Evolutionary conservation across 2,797 vertebrate species (phyloP), one percentile per base, ranked within the genome.

Genomic region (Xenopus petersii): DNA sequence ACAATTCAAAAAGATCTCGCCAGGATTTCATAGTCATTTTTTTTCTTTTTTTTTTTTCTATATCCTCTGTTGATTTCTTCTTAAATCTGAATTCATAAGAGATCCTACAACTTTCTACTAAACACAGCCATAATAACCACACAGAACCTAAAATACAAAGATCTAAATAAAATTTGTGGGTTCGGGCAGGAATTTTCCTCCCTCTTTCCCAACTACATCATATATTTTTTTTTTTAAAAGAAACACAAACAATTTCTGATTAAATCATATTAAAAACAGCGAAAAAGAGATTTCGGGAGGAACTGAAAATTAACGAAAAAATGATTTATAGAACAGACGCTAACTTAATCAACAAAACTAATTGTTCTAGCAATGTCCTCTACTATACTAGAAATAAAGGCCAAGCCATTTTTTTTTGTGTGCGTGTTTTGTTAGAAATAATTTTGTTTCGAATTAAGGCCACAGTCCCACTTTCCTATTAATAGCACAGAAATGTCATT

Each of bases 21-120:
- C 76, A 74, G 71, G 71, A 70, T 69, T 73, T 77, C 70, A 70
- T 48, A 66, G 51, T 77, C 62, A 58, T 66, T 92, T 87, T 87
- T 83, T 85, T 87, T 91, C 89, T 84, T 88, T 83, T 67, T 93
- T 71, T 77, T 78, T 92, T 89, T 81, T 74, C 81, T 76, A 73
- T 36, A 54, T 51, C 59, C 66, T 73, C 71, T 49, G 59, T 73
- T 36, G 75, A 75, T 63, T 30, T 79, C 79, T 76, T 80, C 51
- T 59, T 79, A 30, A 33, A 58, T 73, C n/a, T 64, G 3, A 36
- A 79, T 62, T 77, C 68, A 62, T 58, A 59, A 79, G 76, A 79
- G 71, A 79, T 79, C 76, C 71, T 79, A 79, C 76, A 51, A 79
- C 76, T 48, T 73, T 74, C 76, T 79, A 79, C 76, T 74, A 73